Evolutionary conservation across 53 echinoderm and acorn worm species (phyloP).

Genomic region (Astropecten irregularis): DNA sequence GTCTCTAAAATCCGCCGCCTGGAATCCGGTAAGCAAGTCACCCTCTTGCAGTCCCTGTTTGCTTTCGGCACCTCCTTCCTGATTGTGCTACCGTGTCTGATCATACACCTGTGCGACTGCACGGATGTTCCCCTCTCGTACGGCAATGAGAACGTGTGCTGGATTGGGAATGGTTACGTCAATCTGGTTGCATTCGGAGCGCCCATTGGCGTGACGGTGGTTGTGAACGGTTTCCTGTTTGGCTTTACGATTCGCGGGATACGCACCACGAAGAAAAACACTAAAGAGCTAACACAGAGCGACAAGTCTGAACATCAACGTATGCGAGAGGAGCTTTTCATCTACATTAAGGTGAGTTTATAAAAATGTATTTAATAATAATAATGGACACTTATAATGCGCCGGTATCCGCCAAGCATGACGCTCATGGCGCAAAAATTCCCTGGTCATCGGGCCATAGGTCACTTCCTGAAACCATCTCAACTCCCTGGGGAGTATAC

Average conservation of each 20-base stretch:
- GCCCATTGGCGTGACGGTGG: slow-evolving; percentile 49
- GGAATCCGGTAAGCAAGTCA: not conserved
- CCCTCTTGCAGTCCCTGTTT: not conserved
- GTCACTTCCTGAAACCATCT: too few relatives aligned
- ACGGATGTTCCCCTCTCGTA: slow-evolving; percentile 45
- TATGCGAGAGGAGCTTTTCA: slow-evolving; percentile 24
- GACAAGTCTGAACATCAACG: not conserved
- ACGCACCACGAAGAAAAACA: not conserved
- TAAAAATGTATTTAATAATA: not conserved
- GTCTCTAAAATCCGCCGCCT: slow-evolving; percentile 1
- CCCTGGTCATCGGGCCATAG: not conserved
- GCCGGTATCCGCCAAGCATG: too few relatives aligned
- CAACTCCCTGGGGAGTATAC: too few relatives aligned
- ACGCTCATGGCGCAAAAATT: not conserved
- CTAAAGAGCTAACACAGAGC: not conserved
- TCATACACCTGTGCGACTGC: slow-evolving; percentile 63
- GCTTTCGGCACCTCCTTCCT: slow-evolving; percentile 47
- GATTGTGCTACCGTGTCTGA: slow-evolving; percentile 44
- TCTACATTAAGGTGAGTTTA: slow-evolving; percentile 56
- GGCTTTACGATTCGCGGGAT: slow-evolving; percentile 12
- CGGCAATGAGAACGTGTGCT: slow-evolving; percentile 55
- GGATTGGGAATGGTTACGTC: slow-evolving; percentile 55
- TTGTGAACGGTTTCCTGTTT: slow-evolving; percentile 54
- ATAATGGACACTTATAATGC: not conserved
- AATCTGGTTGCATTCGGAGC: slow-evolving; percentile 58